Percentiles rank a stretch among this genome's conserved stretches.
These are phyloP conservation scores for Bothrops jararaca DNA, from an alignment of 2,113 vertebrate genomes.

Conservation along the genomic window DNA sequence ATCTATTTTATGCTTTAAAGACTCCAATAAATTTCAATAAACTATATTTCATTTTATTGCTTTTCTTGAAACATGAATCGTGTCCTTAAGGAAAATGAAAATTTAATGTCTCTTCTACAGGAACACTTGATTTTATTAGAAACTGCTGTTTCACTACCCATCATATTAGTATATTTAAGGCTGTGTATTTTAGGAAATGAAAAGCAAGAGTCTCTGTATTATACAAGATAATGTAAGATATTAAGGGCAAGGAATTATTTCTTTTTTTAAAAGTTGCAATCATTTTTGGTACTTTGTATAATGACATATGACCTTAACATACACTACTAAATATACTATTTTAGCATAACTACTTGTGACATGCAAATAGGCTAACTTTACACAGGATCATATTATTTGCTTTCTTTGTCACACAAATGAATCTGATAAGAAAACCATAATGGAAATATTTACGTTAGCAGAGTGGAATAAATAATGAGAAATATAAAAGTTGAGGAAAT, in stretches of 20 bases:
- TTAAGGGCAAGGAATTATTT: constrained; percentile 41
- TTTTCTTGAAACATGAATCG: constrained; percentile 45
- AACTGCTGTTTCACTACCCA: constrained; percentile 40
- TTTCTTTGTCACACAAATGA: constrained; percentile 78
- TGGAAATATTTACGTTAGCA: constrained; percentile 59
- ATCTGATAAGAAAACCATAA: constrained; percentile 70
- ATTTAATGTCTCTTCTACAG: constrained; percentile 49
- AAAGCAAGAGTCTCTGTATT: constrained; percentile 32
- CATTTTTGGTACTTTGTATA: constrained; percentile 40
- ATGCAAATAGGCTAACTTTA: constrained; percentile 68
- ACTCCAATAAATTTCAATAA: constrained; percentile 8
- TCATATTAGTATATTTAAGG: constrained; percentile 49
- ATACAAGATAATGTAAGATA: constrained; percentile 48
- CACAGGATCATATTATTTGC: constrained; percentile 67
- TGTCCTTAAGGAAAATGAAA: constrained; percentile 43
- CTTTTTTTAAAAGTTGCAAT: not conserved
- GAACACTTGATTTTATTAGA: constrained; percentile 52
- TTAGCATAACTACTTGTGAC: constrained; percentile 54
- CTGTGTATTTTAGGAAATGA: constrained; percentile 51
- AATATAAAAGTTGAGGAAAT: not conserved
- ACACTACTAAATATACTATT: constrained; percentile 35
- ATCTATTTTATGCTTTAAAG: constrained; percentile 37
- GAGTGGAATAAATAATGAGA: not conserved
- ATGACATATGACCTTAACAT: not conserved
- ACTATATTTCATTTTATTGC: constrained; percentile 39